Conservation (phyloP, 2,797 vertebrate species). For the Sparus aurata region DNA sequence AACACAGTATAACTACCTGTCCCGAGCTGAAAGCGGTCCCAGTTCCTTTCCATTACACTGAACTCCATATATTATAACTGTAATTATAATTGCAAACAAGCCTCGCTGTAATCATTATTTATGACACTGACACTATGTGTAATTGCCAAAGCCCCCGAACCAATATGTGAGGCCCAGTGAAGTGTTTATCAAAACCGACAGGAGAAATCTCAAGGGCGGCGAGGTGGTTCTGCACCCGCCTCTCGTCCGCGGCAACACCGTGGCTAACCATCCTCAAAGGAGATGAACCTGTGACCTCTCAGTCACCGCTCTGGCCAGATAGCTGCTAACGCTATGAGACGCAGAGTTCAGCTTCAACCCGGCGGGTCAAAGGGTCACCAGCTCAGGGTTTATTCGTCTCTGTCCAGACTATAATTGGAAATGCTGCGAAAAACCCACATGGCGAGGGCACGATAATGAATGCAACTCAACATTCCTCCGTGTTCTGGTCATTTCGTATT, state of each 20-base stretch:
- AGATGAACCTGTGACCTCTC: conserved; percentile 62
- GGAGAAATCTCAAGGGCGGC: conserved; percentile 63
- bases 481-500: conserved; percentile 12
- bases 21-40: conserved; percentile 63
- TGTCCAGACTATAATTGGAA: conserved; percentile 59
- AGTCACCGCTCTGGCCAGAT: conserved; percentile 33
- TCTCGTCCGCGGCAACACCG: conserved; percentile 2
- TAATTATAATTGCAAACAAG: conserved; percentile 84
- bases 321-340: conserved; percentile 47
- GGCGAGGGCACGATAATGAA: conserved; percentile 17
- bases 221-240: conserved; percentile 25
- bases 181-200: conserved; percentile 71
- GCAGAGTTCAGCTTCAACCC: conserved; percentile 37
- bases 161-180: conserved; percentile 59
- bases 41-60: conserved; percentile 75
- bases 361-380: conserved; percentile 50
- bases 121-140: conserved; percentile 71
- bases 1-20: conserved; percentile 76
- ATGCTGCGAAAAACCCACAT: conserved; percentile 25
- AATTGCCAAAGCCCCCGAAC: conserved; percentile 65
- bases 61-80: conserved; percentile 80
- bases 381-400: conserved; percentile 60
- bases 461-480: conserved; percentile 1
- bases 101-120: conserved; percentile 78
- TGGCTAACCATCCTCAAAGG: conserved; percentile 42